Evolutionary conservation across 1,140 invertebrate genomes (phyloP), one percentile per base, ranked within the genome.

Genomic region (Panulirus ornatus): DNA sequence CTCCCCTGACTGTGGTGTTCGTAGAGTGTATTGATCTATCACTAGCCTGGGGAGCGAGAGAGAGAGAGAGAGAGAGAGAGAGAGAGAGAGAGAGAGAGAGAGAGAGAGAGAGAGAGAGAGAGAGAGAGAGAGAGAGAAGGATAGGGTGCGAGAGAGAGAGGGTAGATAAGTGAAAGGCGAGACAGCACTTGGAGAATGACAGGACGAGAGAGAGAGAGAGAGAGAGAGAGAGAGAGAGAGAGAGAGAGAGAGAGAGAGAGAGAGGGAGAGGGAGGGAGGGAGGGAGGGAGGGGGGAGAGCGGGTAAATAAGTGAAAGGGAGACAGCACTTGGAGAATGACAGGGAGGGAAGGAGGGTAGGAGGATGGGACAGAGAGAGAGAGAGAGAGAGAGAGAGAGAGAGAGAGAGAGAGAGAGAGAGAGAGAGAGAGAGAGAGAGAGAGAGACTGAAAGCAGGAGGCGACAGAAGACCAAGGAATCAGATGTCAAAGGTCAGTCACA

Each of bases 171-270:
- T 11, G 22, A 22, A 58, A 22, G 22, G 51, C 11, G 51, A 58
- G 51, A 58, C 11, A 58, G 51, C 11, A 22, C 11, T 11, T 11
- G 51, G 22, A 22, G 22, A 22, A 58, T 11, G 22, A 22, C 11
- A 22, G 22, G 51, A 58, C 11, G 22, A 22, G 51, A 58, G 51
- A 58, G 51, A 58, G 51, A 58, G 51, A 58, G 51, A 58, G 51
- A 58, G 51, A 58, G 51, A 58, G 51, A 58, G 51, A 58, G 51
- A 58, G 51, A 58, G 51, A 58, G 51, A 58, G 51, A 58, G 51
- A 58, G 51, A 58, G 51, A 58, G 51, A 58, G 51, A 58, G 51
- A 58, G 51, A 58, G 51, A 58, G 51, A 58, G 51, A 58, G 51
- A 58, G 51, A 58, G 51, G 22, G 51, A 58, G 51, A 58, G 51